Conservation (phyloP, 2,888 invertebrate genomes). For the Acronicta psi region DNA sequence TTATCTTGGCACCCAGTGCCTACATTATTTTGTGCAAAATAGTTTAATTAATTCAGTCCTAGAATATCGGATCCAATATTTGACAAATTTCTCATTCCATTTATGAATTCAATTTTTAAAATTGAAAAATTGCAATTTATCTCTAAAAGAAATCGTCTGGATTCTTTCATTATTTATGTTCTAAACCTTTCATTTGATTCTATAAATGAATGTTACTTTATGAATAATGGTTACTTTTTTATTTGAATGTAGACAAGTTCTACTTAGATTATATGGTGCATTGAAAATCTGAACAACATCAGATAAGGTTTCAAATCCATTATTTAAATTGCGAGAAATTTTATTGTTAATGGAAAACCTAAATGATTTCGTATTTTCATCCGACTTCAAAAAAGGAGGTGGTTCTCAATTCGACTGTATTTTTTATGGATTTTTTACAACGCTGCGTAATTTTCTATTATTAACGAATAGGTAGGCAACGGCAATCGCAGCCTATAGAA, state of each 20-base stretch:
- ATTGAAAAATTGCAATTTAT: conserved; percentile 2
- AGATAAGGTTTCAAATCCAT: neutral
- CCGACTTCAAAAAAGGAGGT: too few species aligned
- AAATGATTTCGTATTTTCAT: too few species aligned
- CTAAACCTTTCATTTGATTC: neutral
- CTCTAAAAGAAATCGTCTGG: neutral
- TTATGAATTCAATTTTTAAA: conserved; percentile 5
- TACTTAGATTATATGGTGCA: too few species aligned
- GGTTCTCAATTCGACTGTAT: too few species aligned
- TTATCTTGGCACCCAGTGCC: too few species aligned
- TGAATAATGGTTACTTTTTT: conserved; percentile 7
- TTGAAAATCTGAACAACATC: neutral
- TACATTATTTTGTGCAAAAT: too few species aligned
- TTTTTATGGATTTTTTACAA: too few species aligned
- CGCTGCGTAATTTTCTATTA: too few species aligned
- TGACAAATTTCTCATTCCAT: conserved; percentile 17
- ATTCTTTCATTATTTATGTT: conserved; percentile 18
- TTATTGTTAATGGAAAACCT: neutral
- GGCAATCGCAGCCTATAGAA: too few species aligned
- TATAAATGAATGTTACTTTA: conserved; percentile 1
- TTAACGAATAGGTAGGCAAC: too few species aligned
- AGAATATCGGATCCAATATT: conserved; percentile 17
- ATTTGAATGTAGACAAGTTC: neutral
- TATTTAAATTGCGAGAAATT: neutral
- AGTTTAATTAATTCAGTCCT: conserved; percentile 10